phyloP scores from a whole-genome alignment of 2,888 invertebrate species.

The Megalurothrips usitatus region DNA sequence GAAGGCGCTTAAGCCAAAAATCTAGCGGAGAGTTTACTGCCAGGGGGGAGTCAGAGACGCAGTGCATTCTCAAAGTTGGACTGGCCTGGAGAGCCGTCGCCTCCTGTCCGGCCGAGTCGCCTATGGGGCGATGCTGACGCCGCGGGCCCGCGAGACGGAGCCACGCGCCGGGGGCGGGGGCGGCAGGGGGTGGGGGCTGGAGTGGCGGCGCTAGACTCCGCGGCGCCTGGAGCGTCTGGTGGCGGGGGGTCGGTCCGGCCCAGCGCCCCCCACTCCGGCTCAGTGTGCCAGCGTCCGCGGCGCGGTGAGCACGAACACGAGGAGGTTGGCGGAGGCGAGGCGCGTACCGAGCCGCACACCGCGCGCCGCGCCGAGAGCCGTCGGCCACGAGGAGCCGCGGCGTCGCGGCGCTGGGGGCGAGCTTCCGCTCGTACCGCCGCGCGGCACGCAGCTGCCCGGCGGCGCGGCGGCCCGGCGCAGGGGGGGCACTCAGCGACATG shows the following conservation, averaged over 20 bases:
- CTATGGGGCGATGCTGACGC: no score
- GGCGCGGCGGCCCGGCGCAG: no score
- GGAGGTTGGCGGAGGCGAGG: not conserved
- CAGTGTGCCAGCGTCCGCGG: slow-evolving; percentile 10
- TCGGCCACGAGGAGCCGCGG: no score
- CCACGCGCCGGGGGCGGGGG: not conserved
- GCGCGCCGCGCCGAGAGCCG: no score
- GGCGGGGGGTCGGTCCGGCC: not conserved
- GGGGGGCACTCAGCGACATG: no score
- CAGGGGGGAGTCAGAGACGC: no score
- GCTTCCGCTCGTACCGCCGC: not conserved
- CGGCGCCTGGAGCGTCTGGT: not conserved
- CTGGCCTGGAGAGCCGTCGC: no score
- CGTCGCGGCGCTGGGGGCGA: not conserved
- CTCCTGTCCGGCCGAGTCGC: no score
- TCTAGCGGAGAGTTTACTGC: no score
- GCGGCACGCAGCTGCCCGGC: not conserved
- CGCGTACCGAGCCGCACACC: not conserved
- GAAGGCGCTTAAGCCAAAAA: no score
- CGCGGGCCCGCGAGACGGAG: no score
- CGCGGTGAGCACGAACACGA: not conserved
- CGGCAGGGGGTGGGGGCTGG: not conserved
- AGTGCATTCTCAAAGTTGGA: no score
- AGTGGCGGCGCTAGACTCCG: not conserved
- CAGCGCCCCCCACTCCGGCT: not conserved